phyloP scores from a whole-genome alignment of 2,113 vertebrate genomes.

The Beaufortia kweichowensis region DNA sequence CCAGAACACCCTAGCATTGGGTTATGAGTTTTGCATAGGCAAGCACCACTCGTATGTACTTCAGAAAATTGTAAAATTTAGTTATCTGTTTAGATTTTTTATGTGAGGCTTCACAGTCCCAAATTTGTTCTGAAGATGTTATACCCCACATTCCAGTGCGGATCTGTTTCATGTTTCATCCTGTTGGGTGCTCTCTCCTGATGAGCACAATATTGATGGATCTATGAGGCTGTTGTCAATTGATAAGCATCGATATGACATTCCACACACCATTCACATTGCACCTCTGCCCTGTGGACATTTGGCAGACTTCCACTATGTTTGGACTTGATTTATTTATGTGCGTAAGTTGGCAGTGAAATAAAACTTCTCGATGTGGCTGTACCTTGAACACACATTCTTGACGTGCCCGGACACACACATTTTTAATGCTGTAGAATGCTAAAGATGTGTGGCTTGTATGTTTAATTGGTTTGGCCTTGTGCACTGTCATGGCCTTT shows the following conservation, averaged over 20 bases:
- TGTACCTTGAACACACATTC: neutral
- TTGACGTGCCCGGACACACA: conserved; percentile 33
- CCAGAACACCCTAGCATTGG: no score
- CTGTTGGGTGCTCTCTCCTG: neutral
- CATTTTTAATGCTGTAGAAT: conserved; percentile 6
- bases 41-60: neutral
- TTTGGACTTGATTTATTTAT: neutral
- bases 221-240: neutral
- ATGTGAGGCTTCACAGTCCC: neutral
- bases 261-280: neutral
- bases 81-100: neutral
- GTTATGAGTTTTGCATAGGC: no score
- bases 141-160: conserved; percentile 14
- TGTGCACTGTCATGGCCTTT: conserved; percentile 16
- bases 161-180: conserved; percentile 18
- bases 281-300: conserved; percentile 5
- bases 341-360: conserved; percentile 17
- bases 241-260: neutral
- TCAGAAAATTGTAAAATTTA: neutral
- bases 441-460: conserved; percentile 22
- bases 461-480: conserved; percentile 30
- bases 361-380: conserved; percentile 14
- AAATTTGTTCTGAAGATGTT: neutral
- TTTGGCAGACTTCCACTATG: neutral
- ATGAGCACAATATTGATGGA: conserved; percentile 10